Evolutionary conservation across 53 echinoderm and acorn worm species (phyloP).

Genomic region (Stichopus horrens): DNA sequence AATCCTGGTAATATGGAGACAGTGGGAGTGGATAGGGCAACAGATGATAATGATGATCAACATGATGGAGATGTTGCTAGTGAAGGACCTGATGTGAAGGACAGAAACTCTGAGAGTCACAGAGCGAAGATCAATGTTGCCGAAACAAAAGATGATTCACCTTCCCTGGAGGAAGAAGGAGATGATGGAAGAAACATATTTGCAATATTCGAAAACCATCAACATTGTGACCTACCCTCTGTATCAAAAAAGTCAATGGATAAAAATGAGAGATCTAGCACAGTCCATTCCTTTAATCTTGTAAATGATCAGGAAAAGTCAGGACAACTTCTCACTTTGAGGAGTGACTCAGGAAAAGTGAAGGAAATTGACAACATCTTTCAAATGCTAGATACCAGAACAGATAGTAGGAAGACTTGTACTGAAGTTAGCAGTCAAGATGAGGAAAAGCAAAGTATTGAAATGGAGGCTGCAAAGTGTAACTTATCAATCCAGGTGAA

Average conservation of each 20-base stretch:
- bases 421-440: background rate
- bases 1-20: too few relatives aligned
- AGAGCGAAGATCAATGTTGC: background rate
- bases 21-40: background rate
- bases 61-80: background rate
- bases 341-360: background rate
- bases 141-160: background rate
- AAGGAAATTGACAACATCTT: background rate
- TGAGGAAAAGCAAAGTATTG: background rate
- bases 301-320: background rate
- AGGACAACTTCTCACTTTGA: background rate
- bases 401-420: background rate
- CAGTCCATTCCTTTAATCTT: background rate
- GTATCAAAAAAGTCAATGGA: background rate
- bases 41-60: background rate
- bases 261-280: background rate
- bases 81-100: slow-evolving; percentile 5
- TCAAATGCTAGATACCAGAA: background rate
- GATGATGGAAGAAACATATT: slow-evolving; percentile 35
- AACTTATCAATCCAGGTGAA: background rate
- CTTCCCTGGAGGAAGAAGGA: slow-evolving; percentile 2
- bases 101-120: background rate
- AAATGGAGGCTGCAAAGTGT: background rate
- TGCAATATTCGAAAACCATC: slow-evolving; percentile 21
- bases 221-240: background rate